phyloP scores from a whole-genome alignment of 2,113 vertebrate species.

The Paramisgurnus dabryanus region DNA sequence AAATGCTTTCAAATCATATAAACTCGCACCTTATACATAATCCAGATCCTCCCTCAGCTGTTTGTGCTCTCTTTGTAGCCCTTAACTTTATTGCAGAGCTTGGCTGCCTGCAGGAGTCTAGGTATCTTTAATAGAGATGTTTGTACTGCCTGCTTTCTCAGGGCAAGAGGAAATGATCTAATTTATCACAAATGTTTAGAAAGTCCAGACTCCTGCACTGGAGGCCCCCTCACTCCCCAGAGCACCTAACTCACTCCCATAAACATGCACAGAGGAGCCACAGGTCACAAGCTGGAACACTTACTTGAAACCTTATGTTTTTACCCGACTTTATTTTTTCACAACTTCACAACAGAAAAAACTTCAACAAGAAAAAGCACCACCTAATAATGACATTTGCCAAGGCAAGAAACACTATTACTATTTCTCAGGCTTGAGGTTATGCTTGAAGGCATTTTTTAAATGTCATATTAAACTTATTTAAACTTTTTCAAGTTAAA shows the following conservation, averaged over 20 bases:
- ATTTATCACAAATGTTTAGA: constrained; percentile 56
- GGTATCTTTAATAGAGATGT: constrained; percentile 12
- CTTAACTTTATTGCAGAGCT: constrained; percentile 14
- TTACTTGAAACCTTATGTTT: constrained; percentile 7
- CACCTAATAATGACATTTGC: background rate
- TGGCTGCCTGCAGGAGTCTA: constrained; percentile 37
- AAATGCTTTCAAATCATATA: background rate
- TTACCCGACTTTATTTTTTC: constrained; percentile 4
- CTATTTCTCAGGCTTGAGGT: background rate
- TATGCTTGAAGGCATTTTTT: too few species aligned
- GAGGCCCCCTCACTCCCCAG: constrained; percentile 32
- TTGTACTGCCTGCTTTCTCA: constrained; percentile 32
- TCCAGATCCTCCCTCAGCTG: background rate
- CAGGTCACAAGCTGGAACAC: constrained; percentile 27
- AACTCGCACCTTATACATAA: background rate
- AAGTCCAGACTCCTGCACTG: constrained; percentile 15
- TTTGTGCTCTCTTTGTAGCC: background rate
- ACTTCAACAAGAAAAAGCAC: background rate
- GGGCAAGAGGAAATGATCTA: constrained; percentile 54
- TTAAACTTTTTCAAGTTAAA: too few species aligned
- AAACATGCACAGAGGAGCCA: constrained; percentile 2
- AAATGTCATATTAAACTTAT: too few species aligned
- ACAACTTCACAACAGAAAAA: background rate
- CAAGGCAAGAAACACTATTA: background rate
- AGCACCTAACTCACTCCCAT: constrained; percentile 13